Base-by-base conservation (phyloP, 1,140 invertebrate genomes). In the Drosophila albomicans region DNA sequence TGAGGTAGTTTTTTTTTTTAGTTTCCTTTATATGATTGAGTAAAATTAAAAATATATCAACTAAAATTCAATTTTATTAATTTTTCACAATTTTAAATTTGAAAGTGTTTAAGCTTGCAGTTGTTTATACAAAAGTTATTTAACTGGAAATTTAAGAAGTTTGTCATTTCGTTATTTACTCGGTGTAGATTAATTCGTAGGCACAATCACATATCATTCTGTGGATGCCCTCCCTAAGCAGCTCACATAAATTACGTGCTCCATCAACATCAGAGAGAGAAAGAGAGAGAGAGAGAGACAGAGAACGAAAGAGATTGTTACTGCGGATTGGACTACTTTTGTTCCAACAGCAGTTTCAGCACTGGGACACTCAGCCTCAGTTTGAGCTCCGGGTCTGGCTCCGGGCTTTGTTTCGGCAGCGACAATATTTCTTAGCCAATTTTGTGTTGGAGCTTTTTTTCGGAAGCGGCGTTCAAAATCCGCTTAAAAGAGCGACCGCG, bases 221-320 rank as follows among this genome's bases (percentile, higher is more conserved):
- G 58, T 30, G 48, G 48, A 56, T 67, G 64, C 73, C 28, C 16
- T 67, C 58, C 67, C 76, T 76, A 86, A 87, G 84, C 82, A 73
- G 82, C 84, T 86, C 82, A 87, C 82, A 86, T 86, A 86, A 86
- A 86, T 86, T 75, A 77, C 35, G 56, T 41, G 75, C 51, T 43
- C 8, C 64, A 52, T 52, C 49, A 51, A 68, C 59, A 68, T 46
- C 38, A 58, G 35, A 28, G 8, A n/a, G 48, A 28, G 20, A 25
- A 3, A 20, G 3, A 3, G 3, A 25, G 48, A 28, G 20, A 25
- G 20, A 20, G 3, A 3, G 3, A 25, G 20, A 3, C 7, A 13
- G 10, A 28, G 20, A 11, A 30, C 4, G 25, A 4, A 8, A 46
- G 51, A 65, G 49, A 58, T 15, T 46, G 66, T 32, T 63, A 15